Base-by-base conservation (phyloP, 2,888 invertebrate species). In the Dromius quadrimaculatus region DNA sequence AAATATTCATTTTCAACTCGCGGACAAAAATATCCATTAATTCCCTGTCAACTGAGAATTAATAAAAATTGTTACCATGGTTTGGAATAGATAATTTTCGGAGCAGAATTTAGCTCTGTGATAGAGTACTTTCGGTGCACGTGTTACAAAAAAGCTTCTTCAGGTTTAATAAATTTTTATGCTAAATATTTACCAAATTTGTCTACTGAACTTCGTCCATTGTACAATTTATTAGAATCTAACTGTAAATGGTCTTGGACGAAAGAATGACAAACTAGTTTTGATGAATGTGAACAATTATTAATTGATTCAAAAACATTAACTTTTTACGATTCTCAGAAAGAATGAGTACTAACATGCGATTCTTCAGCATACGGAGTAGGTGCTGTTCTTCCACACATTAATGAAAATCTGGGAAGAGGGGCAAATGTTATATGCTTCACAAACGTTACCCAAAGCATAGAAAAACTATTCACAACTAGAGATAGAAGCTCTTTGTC, bases 101-200 rank as follows among this genome's bases (percentile, higher is more conserved):
- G n/a, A n/a, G n/a, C n/a, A n/a, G n/a, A n/a, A n/a, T n/a, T n/a
- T n/a, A n/a, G n/a, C n/a, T n/a, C n/a, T n/a, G n/a, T n/a, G n/a
- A n/a, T n/a, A n/a, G n/a, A n/a, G n/a, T n/a, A n/a, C n/a, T n/a
- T n/a, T n/a, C n/a, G n/a, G n/a, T n/a, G n/a, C n/a, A n/a, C n/a
- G n/a, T n/a, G n/a, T n/a, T n/a, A n/a, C n/a, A n/a, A n/a, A n/a
- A 9, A 50, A 28, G 22, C 22, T 5, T 50, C 13, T 50, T 50
- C 8, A n/a, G 50, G 50, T 23, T 11, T 50, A 1, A 50, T 50
- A 19, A 45, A 50, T n/a, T 43, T 13, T 17, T 43, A 43, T 43
- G 13, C 32, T 6, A 59, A 34, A 59, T 59, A 28, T 32, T 6
- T 59, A 59, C 59, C 59, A 15, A 34, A 59, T 15, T 19, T 59